Base-by-base conservation (phyloP, 2,888 invertebrate genomes). In the Eupithecia insigniata region DNA sequence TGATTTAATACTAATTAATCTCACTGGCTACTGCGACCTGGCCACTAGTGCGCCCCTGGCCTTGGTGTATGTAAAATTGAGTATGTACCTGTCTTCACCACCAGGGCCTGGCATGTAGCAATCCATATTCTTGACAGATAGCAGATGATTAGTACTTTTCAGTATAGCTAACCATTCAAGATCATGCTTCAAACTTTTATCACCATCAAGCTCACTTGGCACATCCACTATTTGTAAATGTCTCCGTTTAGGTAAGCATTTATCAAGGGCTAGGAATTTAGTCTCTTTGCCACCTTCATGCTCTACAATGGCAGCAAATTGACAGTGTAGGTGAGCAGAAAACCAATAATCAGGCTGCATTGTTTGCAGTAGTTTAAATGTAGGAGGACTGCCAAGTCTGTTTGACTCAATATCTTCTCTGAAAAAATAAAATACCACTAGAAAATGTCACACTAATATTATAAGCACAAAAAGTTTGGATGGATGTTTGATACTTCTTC, bases 281-380 rank as follows among this genome's bases (percentile, higher is more conserved):
- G 99, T 90, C 84, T 93, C 89, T 43, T 77, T 85, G 18, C 91
- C 88, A 73, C 95, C 89, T 34, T 95, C 90, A 88, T 99, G 98
- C 46, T 96, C 95, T 7, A 99, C 96, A 3, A 98, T 80, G 0
- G 99, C 99, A 16, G 97, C 96, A 94, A 99, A 99, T 92, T 98
- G 98, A 81, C 98, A 98, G 91, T 99, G 99, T 78, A 99, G 94
- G 95, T 99, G 99, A 39, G 99, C 99, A 12, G 99, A 95, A 93
- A 99, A 99, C 99, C 99, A 99, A 91, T 97, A 98, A 0, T 95
- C 93, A 12, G 99, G 99, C 86, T 97, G 96, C 69, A 99, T 88
- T 51, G 94, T 89, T 71, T 96, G 93, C n/a, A 99, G 90, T 43
- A 99, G 90, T 77, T 98, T 97, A 90, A 97, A 96, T 68, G 96